Percentiles rank a stretch among this genome's conserved stretches.
Conservation (phyloP, 2,888 invertebrate genomes). For the Cerastis leucographa region DNA sequence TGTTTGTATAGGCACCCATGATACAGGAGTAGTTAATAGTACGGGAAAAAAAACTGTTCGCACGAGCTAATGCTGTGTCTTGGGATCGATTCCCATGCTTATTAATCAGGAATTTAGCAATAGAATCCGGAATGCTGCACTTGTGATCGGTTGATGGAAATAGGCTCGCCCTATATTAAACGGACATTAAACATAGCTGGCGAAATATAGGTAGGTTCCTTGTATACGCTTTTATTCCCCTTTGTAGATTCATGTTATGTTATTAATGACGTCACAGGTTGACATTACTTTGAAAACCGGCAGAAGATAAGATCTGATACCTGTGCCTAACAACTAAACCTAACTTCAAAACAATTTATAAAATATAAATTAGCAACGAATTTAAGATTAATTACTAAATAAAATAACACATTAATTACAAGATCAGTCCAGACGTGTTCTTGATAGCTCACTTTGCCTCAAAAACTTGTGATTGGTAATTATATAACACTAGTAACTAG, state of each 20-base stretch:
- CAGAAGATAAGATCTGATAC: not conserved
- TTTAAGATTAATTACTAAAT: conserved; percentile 16
- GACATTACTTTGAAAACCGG: not conserved
- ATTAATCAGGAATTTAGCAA: not conserved
- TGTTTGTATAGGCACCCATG: too few relatives aligned
- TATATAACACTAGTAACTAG: not conserved
- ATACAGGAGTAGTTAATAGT: too few relatives aligned
- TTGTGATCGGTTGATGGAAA: not conserved
- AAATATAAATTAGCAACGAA: conserved; percentile 8
- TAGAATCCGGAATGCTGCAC: not conserved
- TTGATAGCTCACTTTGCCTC: conserved; percentile 23
- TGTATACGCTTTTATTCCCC: not conserved
- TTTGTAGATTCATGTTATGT: not conserved
- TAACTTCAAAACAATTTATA: conserved; percentile 11
- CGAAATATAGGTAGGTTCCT: not conserved
- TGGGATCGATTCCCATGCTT: not conserved
- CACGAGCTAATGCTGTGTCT: too few relatives aligned
- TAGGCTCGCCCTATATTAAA: not conserved
- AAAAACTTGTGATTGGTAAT: conserved; percentile 36
- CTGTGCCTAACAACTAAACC: not conserved
- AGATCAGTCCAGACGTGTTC: conserved; percentile 19
- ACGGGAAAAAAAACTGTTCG: too few relatives aligned
- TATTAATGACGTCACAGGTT: not conserved
- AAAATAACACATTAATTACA: conserved; percentile 25
- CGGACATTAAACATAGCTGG: not conserved